Evolutionary conservation across 2,888 invertebrate species (phyloP), one percentile per base, ranked within the genome.

Genomic region (Agrypnus murinus): DNA sequence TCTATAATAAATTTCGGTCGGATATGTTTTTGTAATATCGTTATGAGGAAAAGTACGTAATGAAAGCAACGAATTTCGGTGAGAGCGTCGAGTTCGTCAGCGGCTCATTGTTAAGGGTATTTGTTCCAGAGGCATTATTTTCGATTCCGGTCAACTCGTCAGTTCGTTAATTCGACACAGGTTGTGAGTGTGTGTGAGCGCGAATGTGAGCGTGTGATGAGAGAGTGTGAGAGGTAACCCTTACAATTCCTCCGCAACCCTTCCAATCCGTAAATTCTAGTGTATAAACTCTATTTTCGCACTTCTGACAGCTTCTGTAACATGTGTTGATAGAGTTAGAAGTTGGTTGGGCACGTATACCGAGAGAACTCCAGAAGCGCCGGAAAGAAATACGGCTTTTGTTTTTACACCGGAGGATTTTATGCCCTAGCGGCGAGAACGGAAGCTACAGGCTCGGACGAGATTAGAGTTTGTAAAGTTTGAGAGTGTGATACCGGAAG

Each of bases 271-370:
- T 64, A 70, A 70, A 73, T 70, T 69, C 58, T 48, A 17, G 64
- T 59, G 65, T 68, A 68, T 69, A 65, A 72, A 69, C 64, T 73
- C 64, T 46, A 72, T 73, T 70, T 73, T 72, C 67, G 65, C 70
- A 57, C 67, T 62, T 67, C 68, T 74, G 71, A 72, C 69, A 72
- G 66, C 38, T 65, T 36, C 57, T 64, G 65, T 66, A 72, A 69
- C 74, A 72, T 74, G 74, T 74, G 74, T 67, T 74, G 72, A 72
- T 72, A 72, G 72, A 74, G 74, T 72, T 74, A 72, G 72, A 60
- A 72, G 69, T 74, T 69, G 64, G 66, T 68, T 50, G 57, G 62
- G 72, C 71, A 74, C 74, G 74, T 72, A 71, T 63, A 71, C 69
- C 58, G n/a, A n/a, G 25, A 25, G 25, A 25, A 40, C 53, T 67